These are phyloP conservation scores for Caretta caretta DNA, from an alignment of 2,113 vertebrate genomes.

Conservation along the genomic window DNA sequence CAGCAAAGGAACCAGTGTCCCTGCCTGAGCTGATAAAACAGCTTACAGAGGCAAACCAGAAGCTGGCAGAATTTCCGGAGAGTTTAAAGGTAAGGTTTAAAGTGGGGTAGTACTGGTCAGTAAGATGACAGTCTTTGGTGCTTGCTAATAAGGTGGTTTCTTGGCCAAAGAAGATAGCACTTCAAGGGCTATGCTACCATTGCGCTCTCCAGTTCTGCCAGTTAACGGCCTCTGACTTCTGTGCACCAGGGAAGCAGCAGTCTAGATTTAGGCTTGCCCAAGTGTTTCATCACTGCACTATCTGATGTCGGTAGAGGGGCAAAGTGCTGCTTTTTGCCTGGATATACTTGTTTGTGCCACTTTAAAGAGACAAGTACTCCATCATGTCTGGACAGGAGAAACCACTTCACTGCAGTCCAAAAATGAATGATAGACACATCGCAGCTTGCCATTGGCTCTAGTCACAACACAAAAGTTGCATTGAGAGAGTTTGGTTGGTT, in stretches of 20 bases:
- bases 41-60: slow-evolving; percentile 84
- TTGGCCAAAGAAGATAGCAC: not conserved
- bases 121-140: not conserved
- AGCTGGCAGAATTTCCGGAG: slow-evolving; percentile 83
- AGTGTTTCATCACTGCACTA: not conserved
- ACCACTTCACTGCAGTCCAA: not conserved
- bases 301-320: not conserved
- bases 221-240: not conserved
- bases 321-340: not conserved
- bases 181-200: not conserved
- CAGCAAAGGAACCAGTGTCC: slow-evolving; percentile 69
- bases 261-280: not conserved
- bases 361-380: not conserved
- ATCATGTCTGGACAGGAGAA: not conserved
- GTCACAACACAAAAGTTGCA: not conserved
- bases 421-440: not conserved
- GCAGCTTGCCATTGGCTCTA: not conserved
- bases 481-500: not conserved
- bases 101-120: not conserved
- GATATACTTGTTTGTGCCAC: not conserved
- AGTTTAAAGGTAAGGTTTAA: slow-evolving; percentile 78
- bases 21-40: slow-evolving; percentile 85
- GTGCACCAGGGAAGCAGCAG: not conserved
- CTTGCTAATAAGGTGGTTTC: not conserved
- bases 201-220: not conserved